Percentiles rank a stretch among this genome's conserved stretches.
These are phyloP conservation scores for Chymomyza caudatula DNA, from an alignment of 2,888 invertebrate species.

Conservation along the genomic window DNA sequence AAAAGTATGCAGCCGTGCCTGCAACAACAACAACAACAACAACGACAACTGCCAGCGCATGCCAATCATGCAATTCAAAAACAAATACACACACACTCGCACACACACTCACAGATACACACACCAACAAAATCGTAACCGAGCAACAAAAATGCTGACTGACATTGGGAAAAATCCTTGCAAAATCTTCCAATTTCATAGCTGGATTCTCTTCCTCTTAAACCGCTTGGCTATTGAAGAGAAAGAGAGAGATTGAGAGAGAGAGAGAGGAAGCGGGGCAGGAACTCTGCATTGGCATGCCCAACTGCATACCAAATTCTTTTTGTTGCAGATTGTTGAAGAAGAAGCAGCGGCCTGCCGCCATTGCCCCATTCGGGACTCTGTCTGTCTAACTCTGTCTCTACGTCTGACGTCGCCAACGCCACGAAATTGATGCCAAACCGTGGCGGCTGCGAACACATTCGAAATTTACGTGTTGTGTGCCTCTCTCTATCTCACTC, in stretches of 20 bases:
- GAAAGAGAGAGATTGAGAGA: background rate
- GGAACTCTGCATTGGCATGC: conserved; percentile 51
- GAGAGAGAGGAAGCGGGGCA: conserved; percentile 17
- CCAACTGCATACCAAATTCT: conserved; percentile 73
- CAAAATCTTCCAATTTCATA: conserved; percentile 68
- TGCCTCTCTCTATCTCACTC: conserved; percentile 6
- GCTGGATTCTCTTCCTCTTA: conserved; percentile 26
- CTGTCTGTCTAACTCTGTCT: background rate
- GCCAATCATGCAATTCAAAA: conserved; percentile 41
- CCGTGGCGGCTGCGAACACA: conserved; percentile 45
- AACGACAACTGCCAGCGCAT: conserved; percentile 40
- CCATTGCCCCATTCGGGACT: background rate
- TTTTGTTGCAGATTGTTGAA: conserved; percentile 38
- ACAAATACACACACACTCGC: conserved; percentile 29
- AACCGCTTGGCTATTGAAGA: no score
- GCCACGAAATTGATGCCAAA: conserved; percentile 66
- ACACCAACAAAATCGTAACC: background rate
- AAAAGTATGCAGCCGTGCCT: conserved; percentile 38
- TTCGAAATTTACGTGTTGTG: conserved; percentile 70
- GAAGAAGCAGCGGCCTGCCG: conserved; percentile 50
- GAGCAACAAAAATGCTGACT: conserved; percentile 19
- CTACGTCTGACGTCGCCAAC: background rate
- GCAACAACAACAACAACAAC: conserved; percentile 14
- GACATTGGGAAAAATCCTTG: conserved; percentile 48
- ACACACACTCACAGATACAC: conserved; percentile 15